Evolutionary conservation across 1,140 invertebrate genomes (phyloP).

Genomic region (Mya arenaria): DNA sequence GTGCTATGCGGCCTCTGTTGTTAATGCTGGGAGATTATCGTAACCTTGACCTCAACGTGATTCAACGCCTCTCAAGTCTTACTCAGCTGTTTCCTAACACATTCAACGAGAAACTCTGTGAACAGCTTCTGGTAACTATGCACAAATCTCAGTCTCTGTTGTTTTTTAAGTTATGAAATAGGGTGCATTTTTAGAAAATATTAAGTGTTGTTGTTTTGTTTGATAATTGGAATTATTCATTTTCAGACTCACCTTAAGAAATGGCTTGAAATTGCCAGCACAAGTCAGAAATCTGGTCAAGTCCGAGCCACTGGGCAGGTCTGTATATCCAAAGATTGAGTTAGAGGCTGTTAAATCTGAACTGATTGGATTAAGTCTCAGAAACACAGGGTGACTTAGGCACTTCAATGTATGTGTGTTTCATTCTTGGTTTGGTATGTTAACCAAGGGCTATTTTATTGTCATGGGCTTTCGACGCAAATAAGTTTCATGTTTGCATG

Average conservation of each 20-base stretch:
- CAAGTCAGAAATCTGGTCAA: slow-evolving; percentile 85
- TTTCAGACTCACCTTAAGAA: slow-evolving; percentile 88
- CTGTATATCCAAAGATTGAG: not conserved
- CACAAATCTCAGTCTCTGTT: too few species aligned
- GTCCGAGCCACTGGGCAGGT: slow-evolving; percentile 76
- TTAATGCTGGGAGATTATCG: slow-evolving; percentile 92
- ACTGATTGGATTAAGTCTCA: too few species aligned
- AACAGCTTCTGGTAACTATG: slow-evolving; percentile 87
- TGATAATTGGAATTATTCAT: slow-evolving; percentile 7
- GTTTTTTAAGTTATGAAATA: not conserved
- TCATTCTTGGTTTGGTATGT: too few species aligned
- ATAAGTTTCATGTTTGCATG: too few species aligned
- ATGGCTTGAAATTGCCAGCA: slow-evolving; percentile 90
- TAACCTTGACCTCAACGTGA: slow-evolving; percentile 91
- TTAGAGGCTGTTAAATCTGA: not conserved
- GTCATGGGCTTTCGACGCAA: too few species aligned
- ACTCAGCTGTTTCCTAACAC: slow-evolving; percentile 96
- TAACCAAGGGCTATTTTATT: too few species aligned
- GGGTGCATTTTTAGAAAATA: not conserved
- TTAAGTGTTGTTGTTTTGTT: not conserved
- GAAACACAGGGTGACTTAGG: too few species aligned
- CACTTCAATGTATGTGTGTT: too few species aligned
- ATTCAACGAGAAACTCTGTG: slow-evolving; percentile 98
- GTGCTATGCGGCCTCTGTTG: slow-evolving; percentile 91
- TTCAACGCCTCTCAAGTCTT: slow-evolving; percentile 93